Evolutionary conservation across 2,888 invertebrate species (phyloP).

Genomic region (Sipha maydis): DNA sequence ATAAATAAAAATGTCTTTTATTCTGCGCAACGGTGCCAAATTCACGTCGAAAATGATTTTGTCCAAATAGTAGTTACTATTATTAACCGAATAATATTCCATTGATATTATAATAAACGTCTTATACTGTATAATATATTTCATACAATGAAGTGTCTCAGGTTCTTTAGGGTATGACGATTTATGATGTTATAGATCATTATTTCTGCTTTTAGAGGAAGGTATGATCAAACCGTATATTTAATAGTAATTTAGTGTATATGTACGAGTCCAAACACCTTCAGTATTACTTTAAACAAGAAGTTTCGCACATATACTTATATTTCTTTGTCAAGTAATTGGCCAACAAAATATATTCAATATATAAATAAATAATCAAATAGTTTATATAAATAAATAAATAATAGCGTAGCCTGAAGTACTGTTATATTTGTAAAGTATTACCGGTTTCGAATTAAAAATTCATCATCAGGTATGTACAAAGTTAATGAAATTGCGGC

Average conservation of each 20-base stretch:
- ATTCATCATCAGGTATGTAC: no score
- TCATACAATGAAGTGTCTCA: background rate
- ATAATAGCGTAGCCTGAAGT: no score
- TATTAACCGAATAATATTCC: no score
- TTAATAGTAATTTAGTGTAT: background rate
- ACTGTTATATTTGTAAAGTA: no score
- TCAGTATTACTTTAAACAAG: background rate
- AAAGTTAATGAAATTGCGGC: no score
- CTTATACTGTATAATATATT: background rate
- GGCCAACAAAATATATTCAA: background rate
- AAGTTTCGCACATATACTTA: background rate
- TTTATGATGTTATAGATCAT: background rate
- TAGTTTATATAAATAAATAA: no score
- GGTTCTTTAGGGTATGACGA: background rate
- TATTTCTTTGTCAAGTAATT: conserved; percentile 9
- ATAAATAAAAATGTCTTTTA: background rate
- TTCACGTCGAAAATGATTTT: background rate
- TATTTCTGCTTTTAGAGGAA: background rate
- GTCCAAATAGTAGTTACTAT: background rate
- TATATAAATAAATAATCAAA: no score
- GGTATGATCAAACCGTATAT: background rate
- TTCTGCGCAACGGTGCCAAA: background rate
- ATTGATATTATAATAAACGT: no score
- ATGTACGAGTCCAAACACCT: background rate
- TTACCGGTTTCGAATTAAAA: no score